Evolutionary conservation across 2,888 invertebrate genomes (phyloP).

Genomic region (Morpho achilles): DNA sequence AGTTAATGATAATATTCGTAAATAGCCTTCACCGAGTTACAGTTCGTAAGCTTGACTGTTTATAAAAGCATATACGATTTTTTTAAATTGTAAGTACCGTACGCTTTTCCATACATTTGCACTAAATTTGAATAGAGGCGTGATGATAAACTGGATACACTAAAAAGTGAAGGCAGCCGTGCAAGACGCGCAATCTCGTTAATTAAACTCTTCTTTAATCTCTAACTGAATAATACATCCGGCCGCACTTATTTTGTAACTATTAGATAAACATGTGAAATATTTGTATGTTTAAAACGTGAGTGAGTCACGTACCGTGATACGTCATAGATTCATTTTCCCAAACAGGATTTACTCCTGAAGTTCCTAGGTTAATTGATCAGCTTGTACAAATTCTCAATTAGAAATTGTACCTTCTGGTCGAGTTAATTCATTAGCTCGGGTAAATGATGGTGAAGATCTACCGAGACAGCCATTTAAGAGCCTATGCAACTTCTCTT

Average conservation of each 20-base stretch:
- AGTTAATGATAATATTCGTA: constrained; percentile 14
- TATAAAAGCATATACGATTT: constrained; percentile 3
- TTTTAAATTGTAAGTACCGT: not conserved
- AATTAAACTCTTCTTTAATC: constrained; percentile 14
- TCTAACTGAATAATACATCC: not conserved
- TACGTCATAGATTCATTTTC: too few relatives aligned
- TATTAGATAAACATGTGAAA: not conserved
- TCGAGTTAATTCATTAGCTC: too few relatives aligned
- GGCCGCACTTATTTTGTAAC: constrained; percentile 1
- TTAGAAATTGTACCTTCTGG: too few relatives aligned
- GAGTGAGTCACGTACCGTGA: too few relatives aligned
- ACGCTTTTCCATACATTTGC: not conserved
- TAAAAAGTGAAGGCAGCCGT: constrained; percentile 19
- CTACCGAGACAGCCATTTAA: too few relatives aligned
- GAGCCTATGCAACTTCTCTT: too few relatives aligned
- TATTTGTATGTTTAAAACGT: too few relatives aligned
- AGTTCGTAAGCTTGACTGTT: not conserved
- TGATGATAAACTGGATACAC: constrained; percentile 13
- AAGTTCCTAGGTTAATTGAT: too few relatives aligned
- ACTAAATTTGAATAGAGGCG: not conserved
- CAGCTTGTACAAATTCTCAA: too few relatives aligned
- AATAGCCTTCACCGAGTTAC: constrained; percentile 10
- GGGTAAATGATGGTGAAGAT: too few relatives aligned
- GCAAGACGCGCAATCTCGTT: constrained; percentile 17
- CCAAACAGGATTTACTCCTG: too few relatives aligned